Evolutionary conservation across 2,113 vertebrate genomes (phyloP).

Genomic region (Varanus komodoensis): DNA sequence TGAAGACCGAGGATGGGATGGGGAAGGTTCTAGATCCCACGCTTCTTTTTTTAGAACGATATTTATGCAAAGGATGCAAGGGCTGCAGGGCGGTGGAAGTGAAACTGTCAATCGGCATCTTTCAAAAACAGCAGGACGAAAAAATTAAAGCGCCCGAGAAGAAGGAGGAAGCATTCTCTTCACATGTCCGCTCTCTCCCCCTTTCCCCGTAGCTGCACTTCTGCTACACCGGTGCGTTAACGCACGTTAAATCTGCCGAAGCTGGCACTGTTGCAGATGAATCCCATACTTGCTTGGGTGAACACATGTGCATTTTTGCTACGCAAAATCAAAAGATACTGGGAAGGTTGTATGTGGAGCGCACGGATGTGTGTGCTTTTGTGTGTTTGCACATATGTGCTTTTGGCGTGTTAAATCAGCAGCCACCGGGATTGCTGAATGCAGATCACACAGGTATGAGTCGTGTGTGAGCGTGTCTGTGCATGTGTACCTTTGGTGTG

Average conservation of each 20-base stretch:
- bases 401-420: too few species aligned
- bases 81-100: too few species aligned
- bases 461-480: not conserved
- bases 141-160: not conserved
- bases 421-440: not conserved
- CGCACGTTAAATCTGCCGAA: not conserved
- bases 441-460: not conserved
- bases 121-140: not conserved
- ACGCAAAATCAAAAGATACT: slow-evolving; percentile 17
- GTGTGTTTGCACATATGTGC: not conserved
- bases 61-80: too few species aligned
- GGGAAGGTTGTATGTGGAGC: not conserved
- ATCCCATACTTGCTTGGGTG: not conserved
- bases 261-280: not conserved
- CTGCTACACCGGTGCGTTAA: too few species aligned
- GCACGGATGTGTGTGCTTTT: not conserved
- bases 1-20: not conserved
- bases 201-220: not conserved
- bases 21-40: too few species aligned
- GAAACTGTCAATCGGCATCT: too few species aligned
- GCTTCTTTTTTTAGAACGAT: too few species aligned
- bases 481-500: not conserved
- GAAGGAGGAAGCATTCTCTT: too few species aligned
- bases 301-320: not conserved
- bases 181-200: not conserved